These are phyloP conservation scores for Eupeodes luniger DNA, from an alignment of 2,888 invertebrate genomes.

Conservation along the genomic window DNA sequence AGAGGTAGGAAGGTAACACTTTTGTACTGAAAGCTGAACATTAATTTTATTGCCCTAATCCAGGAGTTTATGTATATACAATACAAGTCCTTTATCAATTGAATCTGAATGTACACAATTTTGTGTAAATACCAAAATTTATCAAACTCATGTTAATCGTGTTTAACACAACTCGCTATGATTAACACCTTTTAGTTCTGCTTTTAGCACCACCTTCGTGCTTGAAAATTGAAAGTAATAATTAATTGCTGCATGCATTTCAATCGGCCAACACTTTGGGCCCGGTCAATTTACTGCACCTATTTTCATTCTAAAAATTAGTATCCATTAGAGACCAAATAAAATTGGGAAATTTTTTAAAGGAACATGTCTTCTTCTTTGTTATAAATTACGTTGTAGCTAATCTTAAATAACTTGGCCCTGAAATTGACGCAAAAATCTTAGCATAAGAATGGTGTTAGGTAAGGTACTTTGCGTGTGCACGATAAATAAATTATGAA, in stretches of 20 bases:
- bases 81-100: not conserved
- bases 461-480: conserved; percentile 39
- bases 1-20: too few species aligned
- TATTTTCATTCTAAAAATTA: conserved; percentile 17
- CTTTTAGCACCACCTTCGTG: conserved; percentile 63
- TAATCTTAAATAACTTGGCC: too few species aligned
- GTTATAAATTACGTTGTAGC: too few species aligned
- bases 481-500: conserved; percentile 58
- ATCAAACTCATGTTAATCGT: conserved; percentile 46
- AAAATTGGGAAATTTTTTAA: not conserved
- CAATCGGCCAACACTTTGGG: conserved; percentile 10
- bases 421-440: not conserved
- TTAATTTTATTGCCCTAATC: not conserved
- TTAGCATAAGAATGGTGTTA: conserved; percentile 5
- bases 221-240: conserved; percentile 32
- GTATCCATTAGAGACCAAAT: conserved; percentile 51
- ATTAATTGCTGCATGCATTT: conserved; percentile 59
- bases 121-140: not conserved
- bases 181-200: conserved; percentile 58
- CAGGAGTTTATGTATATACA: not conserved
- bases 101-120: not conserved
- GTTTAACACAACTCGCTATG: conserved; percentile 30
- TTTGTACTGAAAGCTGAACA: too few species aligned
- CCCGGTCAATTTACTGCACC: not conserved
- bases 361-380: not conserved